Evolutionary conservation across 30 jellyfish, hydroid and myxozoan species (phyloP), one percentile per base, ranked within the genome.

Genomic region (Nemopilema nomurai): DNA sequence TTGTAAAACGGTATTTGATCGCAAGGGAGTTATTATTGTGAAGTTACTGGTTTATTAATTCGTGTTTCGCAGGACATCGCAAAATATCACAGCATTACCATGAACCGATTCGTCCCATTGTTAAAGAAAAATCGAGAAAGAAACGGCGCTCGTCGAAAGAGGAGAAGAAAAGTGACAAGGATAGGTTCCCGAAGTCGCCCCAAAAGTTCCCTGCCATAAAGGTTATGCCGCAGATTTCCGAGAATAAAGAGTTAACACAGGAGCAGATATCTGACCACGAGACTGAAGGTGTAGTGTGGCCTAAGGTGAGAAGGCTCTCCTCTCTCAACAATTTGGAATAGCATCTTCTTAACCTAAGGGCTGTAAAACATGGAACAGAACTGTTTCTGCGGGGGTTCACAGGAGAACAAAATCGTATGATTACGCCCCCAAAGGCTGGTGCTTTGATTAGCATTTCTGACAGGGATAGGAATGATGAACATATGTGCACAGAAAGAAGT

Each of bases 101-200:
- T 57, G 97, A 90, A 70, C 93, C 97, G 0, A 76, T 90, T 30
- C 87, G 97, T n/a, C 97, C 97, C 9, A 51, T 90, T 66, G 85
- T 50, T 23, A 90, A 90, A 51, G 93, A 82, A 1, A 76, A 77
- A 33, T 69, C 90, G n/a, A 32, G 49, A 24, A 90, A 76, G 89
- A 90, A 82, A 62, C 67, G 68, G 26, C 77, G 70, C 16, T 28
- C 84, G 27, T 64, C 51, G 28, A 75, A 65, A 51, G 84, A 90
- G 73, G 94, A 90, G 49, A 81, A 71, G 74, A 82, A 90, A 22
- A 28, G 71, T 0, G 91, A 90, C 4, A 87, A 87, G 33, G 96
- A 87, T 62, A 87, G 78, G 76, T 32, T 50, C 68, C 53, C 90
- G 16, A 90, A 90, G 22, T 90, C 97, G 4, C 97, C 97, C 23